Base-by-base conservation (phyloP, 1,140 invertebrate species). In the Camponotus vicinus region DNA sequence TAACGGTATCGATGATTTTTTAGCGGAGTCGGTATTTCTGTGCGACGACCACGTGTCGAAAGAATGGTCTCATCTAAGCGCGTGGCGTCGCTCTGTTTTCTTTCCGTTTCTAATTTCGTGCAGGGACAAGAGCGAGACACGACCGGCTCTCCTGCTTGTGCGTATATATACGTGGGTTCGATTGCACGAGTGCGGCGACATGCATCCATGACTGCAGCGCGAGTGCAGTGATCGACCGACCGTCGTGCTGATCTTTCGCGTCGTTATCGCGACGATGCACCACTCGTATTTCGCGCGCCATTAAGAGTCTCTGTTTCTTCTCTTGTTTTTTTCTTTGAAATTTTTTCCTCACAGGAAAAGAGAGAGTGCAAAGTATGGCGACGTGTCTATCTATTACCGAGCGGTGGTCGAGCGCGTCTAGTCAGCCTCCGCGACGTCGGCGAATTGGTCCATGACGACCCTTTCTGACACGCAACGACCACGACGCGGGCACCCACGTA, bases 401-500 rank as follows among this genome's bases (percentile, higher is more conserved):
- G 52, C 34, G 21, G 45, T 55, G 55, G 67, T 21, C 21, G 45
- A 18, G 49, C 18, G 59, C 59, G 76, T 70, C 49, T 80, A 49
- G 45, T 13, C 32, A n/a, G 76, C 61, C 40, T 15, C 37, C 64
- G 78, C 64, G 21, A 15, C 34, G 34, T 32, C 64, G 55, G 42
- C 55, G 69, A 83, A 73, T 83, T 83, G 79, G 79, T 83, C 69
- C 69, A 83, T 83, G 79, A 83, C 79, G 79, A 71, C 70, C 79
- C 69, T 78, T 77, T 11, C 63, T 49, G 84, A 59, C 70, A 82
- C 82, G 67, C 63, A 85, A 40, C 88, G 89, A 86, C 86, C 87
- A 92, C 87, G 88, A 89, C 89, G 91, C 89, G 92, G 76, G 86
- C 93, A 94, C 93, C 93, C 93, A 94, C 93, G 92, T 93, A 86